Percentiles rank a stretch among this genome's conserved stretches.
phyloP scores from a whole-genome alignment of 2,888 invertebrate genomes.

The Stenoptilia bipunctidactyla region DNA sequence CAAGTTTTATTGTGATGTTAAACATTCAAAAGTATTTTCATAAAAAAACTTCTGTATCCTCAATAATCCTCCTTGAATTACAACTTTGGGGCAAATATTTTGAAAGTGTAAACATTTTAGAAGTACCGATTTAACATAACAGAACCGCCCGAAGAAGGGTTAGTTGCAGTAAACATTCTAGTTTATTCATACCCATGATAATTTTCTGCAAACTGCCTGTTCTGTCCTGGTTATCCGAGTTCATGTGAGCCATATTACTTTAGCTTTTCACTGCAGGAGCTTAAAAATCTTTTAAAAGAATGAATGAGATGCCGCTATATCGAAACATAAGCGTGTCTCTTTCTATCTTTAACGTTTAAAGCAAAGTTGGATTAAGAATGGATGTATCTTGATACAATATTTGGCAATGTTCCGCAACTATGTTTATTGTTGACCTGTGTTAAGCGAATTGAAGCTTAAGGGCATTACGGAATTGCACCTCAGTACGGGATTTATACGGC shows the following conservation, averaged over 20 bases:
- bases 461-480: slow-evolving; percentile 14
- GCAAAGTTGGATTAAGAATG: not conserved
- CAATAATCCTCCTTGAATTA: too few relatives aligned
- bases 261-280: not conserved
- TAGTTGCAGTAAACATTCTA: too few relatives aligned
- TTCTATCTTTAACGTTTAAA: not conserved
- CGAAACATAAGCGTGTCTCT: not conserved
- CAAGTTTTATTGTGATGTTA: too few relatives aligned
- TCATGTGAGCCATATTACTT: not conserved
- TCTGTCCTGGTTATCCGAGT: not conserved
- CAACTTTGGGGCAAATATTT: too few relatives aligned
- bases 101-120: too few relatives aligned
- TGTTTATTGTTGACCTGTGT: slow-evolving; percentile 22
- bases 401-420: slow-evolving; percentile 14
- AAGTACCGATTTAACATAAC: too few relatives aligned
- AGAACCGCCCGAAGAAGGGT: too few relatives aligned
- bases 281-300: not conserved
- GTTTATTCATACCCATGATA: not conserved
- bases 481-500: not conserved
- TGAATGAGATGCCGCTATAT: not conserved
- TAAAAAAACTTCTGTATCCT: too few relatives aligned
- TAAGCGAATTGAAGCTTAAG: slow-evolving; percentile 22
- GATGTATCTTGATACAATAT: slow-evolving; percentile 6
- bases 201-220: not conserved
- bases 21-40: too few relatives aligned